Evolutionary conservation across 2,797 vertebrate species (phyloP), one percentile per base, ranked within the genome.

Genomic region (Clarias pachynema): DNA sequence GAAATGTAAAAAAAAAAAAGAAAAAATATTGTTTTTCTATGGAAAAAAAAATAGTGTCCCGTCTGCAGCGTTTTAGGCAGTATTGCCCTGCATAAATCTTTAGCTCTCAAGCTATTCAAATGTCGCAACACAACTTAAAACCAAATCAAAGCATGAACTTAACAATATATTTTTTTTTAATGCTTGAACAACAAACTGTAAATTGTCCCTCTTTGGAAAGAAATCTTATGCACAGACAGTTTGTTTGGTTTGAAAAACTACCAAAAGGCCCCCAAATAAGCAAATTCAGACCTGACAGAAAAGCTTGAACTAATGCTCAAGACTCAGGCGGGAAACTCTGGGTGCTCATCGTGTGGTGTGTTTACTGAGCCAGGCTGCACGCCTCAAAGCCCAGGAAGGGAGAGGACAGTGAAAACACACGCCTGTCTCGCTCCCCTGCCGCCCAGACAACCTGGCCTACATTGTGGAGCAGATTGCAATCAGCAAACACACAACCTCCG

Each of bases 401-500:
- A 86, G 24, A 10, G 72, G 82, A 73, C 72, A 53, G 49, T 68
- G 53, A 82, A 84, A 79, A 84, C 83, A 84, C 73, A 37, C 73
- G 31, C 69, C 63, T 59, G 66, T 68, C 37, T 59, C 10, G n/a
- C 72, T 83, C 62, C 34, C 82, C 73, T 74, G 57, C 86, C 31
- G 29, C 37, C 44, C 69, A 83, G 70, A 69, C 75, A 65, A 53
- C 82, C 84, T 63, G 69, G 79, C 56, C 74, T 79, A 34, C 16
- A 68, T 82, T 26, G 84, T 87, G 83, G 49, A 85, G 57, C 18
- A 82, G 87, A 86, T 84, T 82, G 79, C 56, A 88, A 84, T 87
- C 83, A 85, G 87, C 65, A 78, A 85, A 86, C 82, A 81, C 62
- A 56, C 56, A 68, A 75, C 62, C 74, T 34, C 22, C 26, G 60